Evolutionary conservation across 2,797 vertebrate genomes (phyloP).

Genomic region (Schizothorax lantsangensis): DNA sequence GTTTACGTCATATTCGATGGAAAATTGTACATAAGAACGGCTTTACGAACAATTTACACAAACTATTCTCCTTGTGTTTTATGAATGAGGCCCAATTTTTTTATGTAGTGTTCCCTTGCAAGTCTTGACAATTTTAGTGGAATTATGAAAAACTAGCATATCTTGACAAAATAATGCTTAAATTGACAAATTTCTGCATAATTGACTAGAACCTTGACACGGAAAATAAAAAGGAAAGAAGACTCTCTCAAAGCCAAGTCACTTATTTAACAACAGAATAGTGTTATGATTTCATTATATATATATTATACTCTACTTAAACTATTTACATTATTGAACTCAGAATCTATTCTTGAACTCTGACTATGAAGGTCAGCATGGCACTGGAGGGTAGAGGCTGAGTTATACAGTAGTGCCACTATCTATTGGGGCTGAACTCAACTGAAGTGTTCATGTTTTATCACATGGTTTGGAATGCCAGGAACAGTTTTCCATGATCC

Average conservation of each 20-base stretch:
- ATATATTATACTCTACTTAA: slow-evolving; percentile 86
- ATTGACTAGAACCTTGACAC: slow-evolving; percentile 33
- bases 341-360: slow-evolving; percentile 61
- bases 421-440: not conserved
- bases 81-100: not conserved
- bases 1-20: not conserved
- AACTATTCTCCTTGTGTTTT: slow-evolving; percentile 16
- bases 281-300: slow-evolving; percentile 74
- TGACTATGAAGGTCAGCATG: slow-evolving; percentile 61
- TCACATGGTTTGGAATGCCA: slow-evolving; percentile 13
- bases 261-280: slow-evolving; percentile 66
- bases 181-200: slow-evolving; percentile 26
- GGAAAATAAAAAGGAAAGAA: slow-evolving; percentile 48
- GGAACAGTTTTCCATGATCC: slow-evolving; percentile 5
- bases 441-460: not conserved
- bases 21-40: not conserved
- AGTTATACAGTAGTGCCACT: slow-evolving; percentile 51
- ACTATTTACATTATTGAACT: slow-evolving; percentile 80
- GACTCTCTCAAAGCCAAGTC: slow-evolving; percentile 55
- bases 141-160: not conserved
- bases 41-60: slow-evolving; percentile 9
- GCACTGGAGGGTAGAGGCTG: slow-evolving; percentile 54
- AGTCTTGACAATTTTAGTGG: slow-evolving; percentile 14
- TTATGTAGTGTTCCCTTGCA: slow-evolving; percentile 15
- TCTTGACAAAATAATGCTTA: slow-evolving; percentile 44